Conservation (phyloP, 1,140 invertebrate species). For the Aphaenogaster ashmeadi region DNA sequence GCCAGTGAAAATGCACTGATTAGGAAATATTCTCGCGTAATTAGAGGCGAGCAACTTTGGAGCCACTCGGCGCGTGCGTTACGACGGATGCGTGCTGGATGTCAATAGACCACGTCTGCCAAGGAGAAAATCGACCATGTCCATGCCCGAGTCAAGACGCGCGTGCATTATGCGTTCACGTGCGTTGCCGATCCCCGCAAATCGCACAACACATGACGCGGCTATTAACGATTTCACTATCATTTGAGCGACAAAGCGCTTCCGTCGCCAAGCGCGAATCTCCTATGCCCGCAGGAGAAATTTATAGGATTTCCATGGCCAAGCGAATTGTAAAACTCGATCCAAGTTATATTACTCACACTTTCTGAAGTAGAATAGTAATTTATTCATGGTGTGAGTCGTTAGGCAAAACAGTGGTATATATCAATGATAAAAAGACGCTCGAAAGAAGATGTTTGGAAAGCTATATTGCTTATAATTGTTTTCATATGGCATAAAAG, state of each 20-base stretch:
- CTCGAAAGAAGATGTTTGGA: not conserved
- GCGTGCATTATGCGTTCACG: constrained; percentile 51
- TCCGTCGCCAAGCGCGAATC: constrained; percentile 12
- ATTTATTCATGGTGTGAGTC: not conserved
- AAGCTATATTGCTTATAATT: not conserved
- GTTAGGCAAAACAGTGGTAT: not conserved
- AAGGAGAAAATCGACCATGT: constrained; percentile 75
- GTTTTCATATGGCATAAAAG: not conserved
- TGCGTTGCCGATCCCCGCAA: constrained; percentile 35
- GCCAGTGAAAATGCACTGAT: constrained; percentile 80
- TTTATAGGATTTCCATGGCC: constrained; percentile 39
- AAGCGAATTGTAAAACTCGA: constrained; percentile 6
- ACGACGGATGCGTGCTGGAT: constrained; percentile 71
- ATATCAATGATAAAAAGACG: constrained; percentile 1
- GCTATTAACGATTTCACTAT: constrained; percentile 75
- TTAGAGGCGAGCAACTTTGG: constrained; percentile 77
- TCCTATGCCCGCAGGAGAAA: constrained; percentile 23
- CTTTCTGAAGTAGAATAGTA: not conserved
- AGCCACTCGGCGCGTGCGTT: constrained; percentile 66
- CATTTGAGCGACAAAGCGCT: constrained; percentile 33
- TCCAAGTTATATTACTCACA: not conserved
- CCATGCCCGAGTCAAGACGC: constrained; percentile 51
- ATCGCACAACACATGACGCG: constrained; percentile 48
- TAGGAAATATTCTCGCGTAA: constrained; percentile 83
- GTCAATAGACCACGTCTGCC: constrained; percentile 71